These are phyloP conservation scores for Galeruca laticollis DNA, from an alignment of 2,888 invertebrate species.

Conservation along the genomic window DNA sequence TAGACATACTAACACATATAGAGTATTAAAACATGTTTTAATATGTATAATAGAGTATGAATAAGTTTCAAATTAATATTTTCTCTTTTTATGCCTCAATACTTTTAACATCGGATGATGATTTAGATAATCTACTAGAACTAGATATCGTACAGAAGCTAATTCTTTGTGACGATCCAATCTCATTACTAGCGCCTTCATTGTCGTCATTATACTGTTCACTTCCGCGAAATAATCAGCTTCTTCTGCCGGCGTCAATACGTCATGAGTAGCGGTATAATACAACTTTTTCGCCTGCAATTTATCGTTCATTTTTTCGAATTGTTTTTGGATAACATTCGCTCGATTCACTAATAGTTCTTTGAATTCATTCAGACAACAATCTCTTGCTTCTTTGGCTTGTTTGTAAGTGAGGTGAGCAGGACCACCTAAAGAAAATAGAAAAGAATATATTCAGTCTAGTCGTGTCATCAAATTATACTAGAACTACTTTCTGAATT, in stretches of 20 bases:
- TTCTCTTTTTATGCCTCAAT: conserved; percentile 9
- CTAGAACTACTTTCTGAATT: too few relatives aligned
- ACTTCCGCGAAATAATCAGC: conserved; percentile 69
- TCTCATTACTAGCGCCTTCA: conserved; percentile 74
- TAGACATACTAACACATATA: too few relatives aligned
- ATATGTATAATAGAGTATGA: too few relatives aligned
- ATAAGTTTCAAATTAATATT: not conserved
- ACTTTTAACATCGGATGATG: conserved; percentile 49
- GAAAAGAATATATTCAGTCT: too few relatives aligned
- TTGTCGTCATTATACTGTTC: conserved; percentile 67
- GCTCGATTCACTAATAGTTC: conserved; percentile 73
- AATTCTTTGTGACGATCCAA: conserved; percentile 73
- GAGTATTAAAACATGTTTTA: too few relatives aligned
- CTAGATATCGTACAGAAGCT: conserved; percentile 64
- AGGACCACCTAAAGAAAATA: conserved; percentile 58
- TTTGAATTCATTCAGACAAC: conserved; percentile 78
- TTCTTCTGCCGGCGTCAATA: conserved; percentile 72
- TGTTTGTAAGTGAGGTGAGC: conserved; percentile 64
- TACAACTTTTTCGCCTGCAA: conserved; percentile 69
- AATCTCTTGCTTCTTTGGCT: conserved; percentile 68
- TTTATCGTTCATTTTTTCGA: conserved; percentile 70
- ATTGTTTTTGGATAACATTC: conserved; percentile 74
- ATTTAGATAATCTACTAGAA: conserved; percentile 57
- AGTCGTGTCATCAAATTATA: too few relatives aligned
- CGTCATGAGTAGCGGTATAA: conserved; percentile 72